Evolutionary conservation across 2,113 vertebrate genomes (phyloP), one percentile per base, ranked within the genome.

Genomic region (Lathamus discolor): DNA sequence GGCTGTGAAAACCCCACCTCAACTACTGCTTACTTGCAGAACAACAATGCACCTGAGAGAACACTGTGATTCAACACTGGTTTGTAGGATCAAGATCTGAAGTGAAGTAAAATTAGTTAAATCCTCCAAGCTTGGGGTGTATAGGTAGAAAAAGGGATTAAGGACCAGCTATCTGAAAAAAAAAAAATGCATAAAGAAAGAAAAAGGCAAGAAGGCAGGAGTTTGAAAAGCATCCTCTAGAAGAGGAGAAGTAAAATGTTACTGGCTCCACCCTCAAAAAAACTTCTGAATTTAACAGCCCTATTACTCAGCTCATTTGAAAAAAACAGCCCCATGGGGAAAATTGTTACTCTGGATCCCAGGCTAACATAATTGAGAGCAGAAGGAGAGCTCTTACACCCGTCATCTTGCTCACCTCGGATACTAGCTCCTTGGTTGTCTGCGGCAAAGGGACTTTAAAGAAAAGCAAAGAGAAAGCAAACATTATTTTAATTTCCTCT

Each of bases 401-500:
- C 33, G 28, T 43, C 31, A 44, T 75, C 48, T 86, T 81, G 35
- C 96, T 96, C 44, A 97, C 96, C 93, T 96, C 85, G 23, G 88
- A 16, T 29, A 74, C 70, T 0, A n/a, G 67, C 33, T 97, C 95
- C 85, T 83, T 83, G 41, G 69, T 48, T 83, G 61, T 67, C 61
- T 81, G 83, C 0, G 41, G 90, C 66, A 62, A 76, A 92, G 81
- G 54, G 84, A 80, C 96, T 97, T 91, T 8, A 77, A 95, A 92
- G 51, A 68, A 85, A 85, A 51, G 17, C 49, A 69, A 74, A 69
- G 69, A 37, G 13, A 83, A 92, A 64, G 37, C 13, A 95, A 29
- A 92, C 86, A 62, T 94, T 89, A 95, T 49, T 95, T 96, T 95
- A 57, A 87, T 66, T 97, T 95, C 90, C 80, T 90, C 83, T 81